Evolutionary conservation across 2,797 vertebrate genomes (phyloP).

Genomic region (Micropoecilia bifurca): DNA sequence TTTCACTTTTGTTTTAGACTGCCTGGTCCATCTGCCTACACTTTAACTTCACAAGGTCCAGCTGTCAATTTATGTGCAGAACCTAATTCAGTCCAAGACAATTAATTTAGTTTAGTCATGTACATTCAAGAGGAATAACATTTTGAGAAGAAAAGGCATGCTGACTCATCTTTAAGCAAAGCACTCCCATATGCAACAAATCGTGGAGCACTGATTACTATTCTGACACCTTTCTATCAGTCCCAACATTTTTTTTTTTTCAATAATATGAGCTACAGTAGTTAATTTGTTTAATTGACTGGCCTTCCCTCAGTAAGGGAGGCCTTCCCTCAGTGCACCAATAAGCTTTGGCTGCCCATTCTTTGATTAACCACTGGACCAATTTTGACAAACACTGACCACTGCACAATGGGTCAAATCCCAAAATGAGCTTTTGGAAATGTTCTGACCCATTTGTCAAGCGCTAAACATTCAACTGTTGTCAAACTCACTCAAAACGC

Average conservation of each 20-base stretch:
- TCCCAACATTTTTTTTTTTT: neutral
- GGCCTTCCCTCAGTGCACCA: too few species aligned
- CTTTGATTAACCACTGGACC: neutral
- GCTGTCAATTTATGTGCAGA: neutral
- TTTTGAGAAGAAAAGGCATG: neutral
- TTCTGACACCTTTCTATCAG: neutral
- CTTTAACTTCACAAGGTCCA: neutral
- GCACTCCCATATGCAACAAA: neutral
- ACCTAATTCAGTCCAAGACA: neutral
- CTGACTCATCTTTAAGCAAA: neutral
- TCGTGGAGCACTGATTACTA: neutral
- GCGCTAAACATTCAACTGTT: neutral
- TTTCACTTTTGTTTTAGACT: neutral
- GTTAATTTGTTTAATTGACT: neutral
- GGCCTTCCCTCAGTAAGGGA: neutral
- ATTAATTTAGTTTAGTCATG: neutral
- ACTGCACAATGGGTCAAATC: neutral
- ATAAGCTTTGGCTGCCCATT: neutral
- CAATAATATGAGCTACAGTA: neutral
- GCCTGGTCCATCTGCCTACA: neutral
- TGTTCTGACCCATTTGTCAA: neutral
- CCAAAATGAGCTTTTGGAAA: neutral
- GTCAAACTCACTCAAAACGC: neutral
- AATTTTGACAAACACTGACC: neutral
- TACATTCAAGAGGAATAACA: neutral